phyloP scores from a whole-genome alignment of 2,888 invertebrate genomes.

The Proisotoma minuta region DNA sequence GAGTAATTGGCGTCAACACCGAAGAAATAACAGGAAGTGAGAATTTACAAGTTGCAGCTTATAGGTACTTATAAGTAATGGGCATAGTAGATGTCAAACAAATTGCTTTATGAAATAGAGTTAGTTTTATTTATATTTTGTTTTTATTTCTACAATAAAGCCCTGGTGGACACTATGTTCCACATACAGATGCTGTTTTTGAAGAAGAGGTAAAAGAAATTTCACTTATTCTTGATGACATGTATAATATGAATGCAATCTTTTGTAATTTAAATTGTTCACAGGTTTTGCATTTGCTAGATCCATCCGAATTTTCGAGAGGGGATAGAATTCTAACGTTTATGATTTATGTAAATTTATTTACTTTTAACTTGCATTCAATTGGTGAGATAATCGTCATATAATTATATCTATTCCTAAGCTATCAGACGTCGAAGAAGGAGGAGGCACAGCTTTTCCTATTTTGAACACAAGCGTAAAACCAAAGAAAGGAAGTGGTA shows the following conservation, averaged over 20 bases:
- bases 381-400: background rate
- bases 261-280: background rate
- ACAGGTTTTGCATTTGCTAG: conserved; percentile 6
- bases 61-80: conserved; percentile 17
- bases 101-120: no score
- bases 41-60: conserved; percentile 28
- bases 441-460: conserved; percentile 50
- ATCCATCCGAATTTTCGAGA: conserved; percentile 18
- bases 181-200: conserved; percentile 49
- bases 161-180: conserved; percentile 53
- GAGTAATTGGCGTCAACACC: conserved; percentile 16
- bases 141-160: conserved; percentile 52
- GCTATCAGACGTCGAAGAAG: conserved; percentile 44
- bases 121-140: no score
- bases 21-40: conserved; percentile 19
- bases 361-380: background rate
- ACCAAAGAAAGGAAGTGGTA: conserved; percentile 50
- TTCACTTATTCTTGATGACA: background rate
- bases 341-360: conserved; percentile 48
- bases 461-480: conserved; percentile 47
- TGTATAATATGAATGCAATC: background rate
- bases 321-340: conserved; percentile 48
- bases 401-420: background rate
- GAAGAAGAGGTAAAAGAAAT: conserved; percentile 23
- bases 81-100: no score